Evolutionary conservation across 2,888 invertebrate genomes (phyloP).

Genomic region (Chalcis sispes): DNA sequence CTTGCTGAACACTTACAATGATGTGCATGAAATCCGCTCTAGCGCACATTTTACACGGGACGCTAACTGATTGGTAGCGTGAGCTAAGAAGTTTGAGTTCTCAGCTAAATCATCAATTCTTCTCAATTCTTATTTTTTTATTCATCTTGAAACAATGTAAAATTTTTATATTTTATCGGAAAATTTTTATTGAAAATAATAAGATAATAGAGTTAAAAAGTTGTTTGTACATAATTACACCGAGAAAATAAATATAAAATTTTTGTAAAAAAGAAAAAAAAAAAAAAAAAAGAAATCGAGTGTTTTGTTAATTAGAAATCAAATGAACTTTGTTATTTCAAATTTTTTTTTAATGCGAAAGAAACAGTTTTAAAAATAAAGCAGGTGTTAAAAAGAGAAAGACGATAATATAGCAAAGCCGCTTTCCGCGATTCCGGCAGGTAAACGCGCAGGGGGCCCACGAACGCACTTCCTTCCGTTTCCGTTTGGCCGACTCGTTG

Average conservation of each 20-base stretch:
- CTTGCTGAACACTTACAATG: constrained; percentile 74
- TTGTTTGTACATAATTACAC: too few species aligned
- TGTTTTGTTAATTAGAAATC: too few species aligned
- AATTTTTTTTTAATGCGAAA: too few species aligned
- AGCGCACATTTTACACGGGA: constrained; percentile 38
- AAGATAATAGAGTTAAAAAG: too few species aligned
- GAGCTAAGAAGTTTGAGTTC: not conserved
- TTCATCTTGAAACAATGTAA: not conserved
- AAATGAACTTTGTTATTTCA: too few species aligned
- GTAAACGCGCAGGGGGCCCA: constrained; percentile 29
- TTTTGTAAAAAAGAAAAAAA: constrained; percentile 4
- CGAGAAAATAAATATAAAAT: not conserved
- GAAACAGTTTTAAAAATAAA: not conserved
- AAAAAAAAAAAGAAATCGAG: not conserved
- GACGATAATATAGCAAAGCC: constrained; percentile 20
- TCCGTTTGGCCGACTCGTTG: constrained; percentile 63
- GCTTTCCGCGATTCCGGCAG: constrained; percentile 51
- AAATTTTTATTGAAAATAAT: not conserved
- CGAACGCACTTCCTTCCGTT: constrained; percentile 73
- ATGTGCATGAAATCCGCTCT: constrained; percentile 65
- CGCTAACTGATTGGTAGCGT: constrained; percentile 37
- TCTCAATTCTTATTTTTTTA: not conserved
- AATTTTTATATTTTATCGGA: too few species aligned
- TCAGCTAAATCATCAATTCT: constrained; percentile 5
- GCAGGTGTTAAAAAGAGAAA: constrained; percentile 1